These are phyloP conservation scores for Galeopterus variegatus DNA, from an alignment of 2,113 vertebrate species.

Conservation along the genomic window DNA sequence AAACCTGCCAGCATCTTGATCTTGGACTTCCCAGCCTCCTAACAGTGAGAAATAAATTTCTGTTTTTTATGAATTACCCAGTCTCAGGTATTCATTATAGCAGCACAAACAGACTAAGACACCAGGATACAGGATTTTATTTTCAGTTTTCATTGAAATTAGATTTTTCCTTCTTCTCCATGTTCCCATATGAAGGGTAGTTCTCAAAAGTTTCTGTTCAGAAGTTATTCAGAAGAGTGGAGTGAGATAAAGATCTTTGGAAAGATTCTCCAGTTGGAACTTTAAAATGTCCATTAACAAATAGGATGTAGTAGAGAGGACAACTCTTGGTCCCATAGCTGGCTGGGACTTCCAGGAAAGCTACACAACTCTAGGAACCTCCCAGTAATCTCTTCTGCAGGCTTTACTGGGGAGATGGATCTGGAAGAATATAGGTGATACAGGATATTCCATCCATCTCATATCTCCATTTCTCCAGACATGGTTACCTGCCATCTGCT, in stretches of 20 bases:
- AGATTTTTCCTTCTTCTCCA: background rate
- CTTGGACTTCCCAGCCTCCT: background rate
- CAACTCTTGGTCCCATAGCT: background rate
- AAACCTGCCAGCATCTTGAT: background rate
- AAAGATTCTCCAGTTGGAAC: background rate
- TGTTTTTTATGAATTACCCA: background rate
- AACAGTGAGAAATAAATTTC: background rate
- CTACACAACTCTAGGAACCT: background rate
- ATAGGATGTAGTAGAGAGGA: background rate
- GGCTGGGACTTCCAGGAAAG: background rate
- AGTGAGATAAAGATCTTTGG: background rate
- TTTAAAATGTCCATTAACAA: constrained; percentile 6
- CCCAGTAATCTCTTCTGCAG: background rate
- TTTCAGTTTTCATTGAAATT: constrained; percentile 40
- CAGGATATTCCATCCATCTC: background rate
- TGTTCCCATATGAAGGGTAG: background rate
- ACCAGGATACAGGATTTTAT: background rate
- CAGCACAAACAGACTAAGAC: background rate
- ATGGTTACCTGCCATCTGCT: background rate
- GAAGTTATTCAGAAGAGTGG: background rate
- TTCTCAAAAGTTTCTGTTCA: background rate
- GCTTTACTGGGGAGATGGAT: background rate
- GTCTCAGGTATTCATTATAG: background rate
- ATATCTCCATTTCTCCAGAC: background rate
- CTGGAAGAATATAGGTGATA: background rate